Conservation (phyloP, 2,113 vertebrate species). For the Numenius arquata region DNA sequence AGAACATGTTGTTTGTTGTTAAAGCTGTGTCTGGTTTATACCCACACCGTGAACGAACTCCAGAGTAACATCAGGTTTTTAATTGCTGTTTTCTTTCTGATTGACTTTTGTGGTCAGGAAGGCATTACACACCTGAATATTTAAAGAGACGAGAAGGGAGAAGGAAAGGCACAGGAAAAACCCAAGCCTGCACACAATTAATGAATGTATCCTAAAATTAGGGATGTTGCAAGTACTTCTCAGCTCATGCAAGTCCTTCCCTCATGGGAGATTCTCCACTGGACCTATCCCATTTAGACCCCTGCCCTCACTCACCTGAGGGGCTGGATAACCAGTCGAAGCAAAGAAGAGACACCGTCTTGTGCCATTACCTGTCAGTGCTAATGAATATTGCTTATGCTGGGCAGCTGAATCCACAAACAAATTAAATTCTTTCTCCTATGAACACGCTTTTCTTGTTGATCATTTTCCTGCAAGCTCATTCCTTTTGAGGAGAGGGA, state of each 20-base stretch:
- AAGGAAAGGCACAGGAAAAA: too few species aligned
- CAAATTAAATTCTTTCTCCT: neutral
- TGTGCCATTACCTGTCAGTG: neutral
- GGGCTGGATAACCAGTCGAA: neutral
- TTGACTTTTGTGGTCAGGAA: neutral
- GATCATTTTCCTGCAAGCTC: neutral
- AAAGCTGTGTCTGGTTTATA: neutral
- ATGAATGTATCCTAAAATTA: neutral
- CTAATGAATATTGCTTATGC: neutral
- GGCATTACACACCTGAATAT: neutral
- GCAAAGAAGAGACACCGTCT: neutral
- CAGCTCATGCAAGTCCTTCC: neutral
- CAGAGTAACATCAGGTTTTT: neutral
- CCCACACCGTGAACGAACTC: neutral
- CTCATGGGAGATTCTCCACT: neutral
- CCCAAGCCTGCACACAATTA: neutral
- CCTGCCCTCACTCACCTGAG: neutral
- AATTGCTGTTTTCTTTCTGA: neutral
- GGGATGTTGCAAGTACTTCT: neutral
- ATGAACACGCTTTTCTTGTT: neutral
- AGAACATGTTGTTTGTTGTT: neutral
- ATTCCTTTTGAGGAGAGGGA: neutral
- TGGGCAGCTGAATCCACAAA: neutral
- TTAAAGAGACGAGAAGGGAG: neutral
- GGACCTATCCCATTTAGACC: neutral